Conservation (phyloP, 2,888 invertebrate genomes). For the Griposia aprilina region DNA sequence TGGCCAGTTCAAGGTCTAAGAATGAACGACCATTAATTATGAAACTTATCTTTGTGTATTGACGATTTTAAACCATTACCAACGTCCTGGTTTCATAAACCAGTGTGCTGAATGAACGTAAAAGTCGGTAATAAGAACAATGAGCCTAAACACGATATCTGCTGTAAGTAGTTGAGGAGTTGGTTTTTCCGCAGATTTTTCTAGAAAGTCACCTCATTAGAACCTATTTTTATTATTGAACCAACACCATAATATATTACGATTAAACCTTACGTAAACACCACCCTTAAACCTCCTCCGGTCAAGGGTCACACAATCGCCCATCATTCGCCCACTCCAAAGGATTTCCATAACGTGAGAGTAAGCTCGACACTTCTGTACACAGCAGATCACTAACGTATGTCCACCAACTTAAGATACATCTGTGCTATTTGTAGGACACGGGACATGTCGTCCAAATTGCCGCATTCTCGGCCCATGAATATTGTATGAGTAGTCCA, state of each 20-base stretch:
- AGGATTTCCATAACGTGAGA: slow-evolving; percentile 35
- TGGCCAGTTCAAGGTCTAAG: too few species aligned
- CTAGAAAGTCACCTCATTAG: background rate
- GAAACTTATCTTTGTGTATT: background rate
- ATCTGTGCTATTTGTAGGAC: slow-evolving; percentile 71
- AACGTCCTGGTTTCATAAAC: background rate
- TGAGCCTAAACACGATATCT: too few species aligned
- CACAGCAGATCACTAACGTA: slow-evolving; percentile 67
- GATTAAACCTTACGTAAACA: background rate
- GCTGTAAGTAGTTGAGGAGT: background rate
- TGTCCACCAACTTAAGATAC: slow-evolving; percentile 72
- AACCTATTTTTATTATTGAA: background rate
- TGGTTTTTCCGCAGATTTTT: background rate
- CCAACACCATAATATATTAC: background rate
- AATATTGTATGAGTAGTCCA: slow-evolving; percentile 84
- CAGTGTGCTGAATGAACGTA: background rate
- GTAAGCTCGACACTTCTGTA: slow-evolving; percentile 31
- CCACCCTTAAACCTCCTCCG: background rate
- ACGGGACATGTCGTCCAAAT: slow-evolving; percentile 82
- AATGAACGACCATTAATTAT: background rate
- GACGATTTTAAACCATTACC: background rate
- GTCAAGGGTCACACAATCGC: slow-evolving; percentile 12
- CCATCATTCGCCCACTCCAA: slow-evolving; percentile 14
- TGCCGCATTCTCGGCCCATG: slow-evolving; percentile 83
- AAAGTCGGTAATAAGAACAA: background rate